Percentiles rank a stretch among this genome's conserved stretches.
phyloP scores from a whole-genome alignment of 1,140 invertebrate species.

The Babylonia areolata region DNA sequence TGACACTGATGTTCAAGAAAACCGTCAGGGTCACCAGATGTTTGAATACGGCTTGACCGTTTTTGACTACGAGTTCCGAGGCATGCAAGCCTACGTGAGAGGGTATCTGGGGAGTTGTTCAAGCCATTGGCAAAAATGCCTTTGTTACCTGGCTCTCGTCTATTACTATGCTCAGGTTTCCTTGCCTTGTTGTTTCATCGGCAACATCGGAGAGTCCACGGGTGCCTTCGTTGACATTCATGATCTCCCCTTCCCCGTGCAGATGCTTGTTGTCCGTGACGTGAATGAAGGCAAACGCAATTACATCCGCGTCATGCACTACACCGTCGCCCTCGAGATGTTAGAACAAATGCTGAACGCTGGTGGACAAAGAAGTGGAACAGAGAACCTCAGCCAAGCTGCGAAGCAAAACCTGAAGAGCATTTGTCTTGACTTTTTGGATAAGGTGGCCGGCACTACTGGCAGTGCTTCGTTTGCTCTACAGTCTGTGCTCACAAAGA shows the following conservation, averaged over 20 bases:
- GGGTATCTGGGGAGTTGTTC: slow-evolving; percentile 48
- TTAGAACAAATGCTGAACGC: slow-evolving; percentile 51
- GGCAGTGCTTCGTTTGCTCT: slow-evolving; percentile 20
- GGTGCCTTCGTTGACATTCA: background rate
- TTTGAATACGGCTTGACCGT: slow-evolving; percentile 55
- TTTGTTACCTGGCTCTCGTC: slow-evolving; percentile 52
- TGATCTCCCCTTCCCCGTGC: slow-evolving; percentile 48
- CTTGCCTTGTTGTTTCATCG: slow-evolving; percentile 56
- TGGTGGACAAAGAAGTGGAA: background rate
- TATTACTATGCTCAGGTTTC: slow-evolving; percentile 58
- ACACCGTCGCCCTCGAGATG: slow-evolving; percentile 60
- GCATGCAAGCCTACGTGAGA: slow-evolving; percentile 45
- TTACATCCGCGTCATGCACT: slow-evolving; percentile 54
- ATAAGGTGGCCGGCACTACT: slow-evolving; percentile 32
- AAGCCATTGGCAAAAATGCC: slow-evolving; percentile 39
- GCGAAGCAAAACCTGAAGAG: slow-evolving; percentile 44
- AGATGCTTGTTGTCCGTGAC: slow-evolving; percentile 50
- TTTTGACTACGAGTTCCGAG: slow-evolving; percentile 47
- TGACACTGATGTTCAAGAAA: slow-evolving; percentile 37
- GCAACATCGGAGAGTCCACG: background rate
- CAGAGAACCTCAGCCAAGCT: slow-evolving; percentile 28
- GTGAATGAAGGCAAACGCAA: slow-evolving; percentile 40
- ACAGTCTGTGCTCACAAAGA: slow-evolving; percentile 40
- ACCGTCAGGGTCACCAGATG: slow-evolving; percentile 30
- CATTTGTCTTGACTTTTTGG: slow-evolving; percentile 47